phyloP scores from a whole-genome alignment of 2,888 invertebrate genomes.

The Standfussiana lucernea region DNA sequence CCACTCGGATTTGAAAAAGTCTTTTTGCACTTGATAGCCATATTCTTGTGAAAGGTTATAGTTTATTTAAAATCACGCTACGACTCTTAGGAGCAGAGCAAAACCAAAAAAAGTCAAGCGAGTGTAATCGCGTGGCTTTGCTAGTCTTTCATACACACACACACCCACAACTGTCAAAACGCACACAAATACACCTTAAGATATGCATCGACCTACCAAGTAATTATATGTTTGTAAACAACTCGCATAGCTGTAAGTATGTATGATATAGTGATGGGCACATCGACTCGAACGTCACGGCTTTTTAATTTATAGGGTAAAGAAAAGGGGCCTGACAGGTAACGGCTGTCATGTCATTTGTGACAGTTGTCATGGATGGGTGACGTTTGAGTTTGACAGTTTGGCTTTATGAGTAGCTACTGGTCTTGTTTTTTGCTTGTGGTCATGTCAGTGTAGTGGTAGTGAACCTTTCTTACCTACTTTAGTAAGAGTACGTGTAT shows the following conservation, averaged over 20 bases:
- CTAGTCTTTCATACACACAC: constrained; percentile 11
- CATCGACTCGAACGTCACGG: constrained; percentile 63
- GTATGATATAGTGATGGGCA: constrained; percentile 74
- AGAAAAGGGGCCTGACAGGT: constrained; percentile 29
- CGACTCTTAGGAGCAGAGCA: neutral
- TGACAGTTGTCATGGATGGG: constrained; percentile 51
- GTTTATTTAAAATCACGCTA: neutral
- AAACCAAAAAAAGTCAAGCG: neutral
- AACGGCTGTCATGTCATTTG: constrained; percentile 47
- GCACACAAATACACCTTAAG: constrained; percentile 76
- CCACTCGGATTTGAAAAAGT: neutral
- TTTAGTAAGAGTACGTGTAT: neutral
- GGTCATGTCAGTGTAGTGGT: neutral
- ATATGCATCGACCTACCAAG: constrained; percentile 90
- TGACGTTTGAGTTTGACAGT: constrained; percentile 4
- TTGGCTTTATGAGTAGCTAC: neutral
- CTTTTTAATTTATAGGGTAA: constrained; percentile 47
- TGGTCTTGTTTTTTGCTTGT: neutral
- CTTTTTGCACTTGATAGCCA: neutral
- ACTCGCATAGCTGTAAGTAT: constrained; percentile 70
- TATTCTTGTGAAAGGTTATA: neutral
- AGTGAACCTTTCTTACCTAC: neutral
- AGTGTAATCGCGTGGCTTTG: neutral
- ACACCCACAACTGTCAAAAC: constrained; percentile 58
- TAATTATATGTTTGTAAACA: constrained; percentile 91